These are phyloP conservation scores for Melanostoma mellinum DNA, from an alignment of 2,888 invertebrate genomes.

Conservation along the genomic window DNA sequence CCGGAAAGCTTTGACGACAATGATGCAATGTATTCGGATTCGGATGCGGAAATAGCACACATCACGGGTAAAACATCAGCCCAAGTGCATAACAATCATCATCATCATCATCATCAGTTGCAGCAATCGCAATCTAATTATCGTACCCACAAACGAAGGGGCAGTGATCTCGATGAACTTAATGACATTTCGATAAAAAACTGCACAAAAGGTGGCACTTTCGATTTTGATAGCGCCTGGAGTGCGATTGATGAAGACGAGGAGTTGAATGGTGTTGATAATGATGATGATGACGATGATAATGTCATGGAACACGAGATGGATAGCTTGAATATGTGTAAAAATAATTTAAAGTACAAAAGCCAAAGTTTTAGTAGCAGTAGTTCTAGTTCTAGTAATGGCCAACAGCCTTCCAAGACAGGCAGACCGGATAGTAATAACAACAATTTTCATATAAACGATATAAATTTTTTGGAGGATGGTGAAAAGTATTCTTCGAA, in stretches of 20 bases:
- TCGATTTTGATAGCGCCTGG: slow-evolving; percentile 79
- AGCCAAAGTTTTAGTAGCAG: slow-evolving; percentile 63
- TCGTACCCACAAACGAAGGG: slow-evolving; percentile 69
- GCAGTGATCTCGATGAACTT: slow-evolving; percentile 80
- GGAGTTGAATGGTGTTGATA: slow-evolving; percentile 76
- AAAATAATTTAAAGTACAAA: slow-evolving; percentile 68
- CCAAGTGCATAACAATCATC: slow-evolving; percentile 78
- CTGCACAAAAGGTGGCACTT: slow-evolving; percentile 77
- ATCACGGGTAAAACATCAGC: slow-evolving; percentile 81
- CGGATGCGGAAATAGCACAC: slow-evolving; percentile 86
- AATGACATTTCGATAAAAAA: slow-evolving; percentile 79
- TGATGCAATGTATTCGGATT: slow-evolving; percentile 84
- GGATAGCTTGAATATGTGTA: slow-evolving; percentile 54
- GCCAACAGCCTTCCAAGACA: slow-evolving; percentile 51
- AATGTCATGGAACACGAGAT: slow-evolving; percentile 41
- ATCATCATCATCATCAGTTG: slow-evolving; percentile 63
- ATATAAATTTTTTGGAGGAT: slow-evolving; percentile 51
- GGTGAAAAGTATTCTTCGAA: slow-evolving; percentile 42
- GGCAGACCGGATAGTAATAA: slow-evolving; percentile 63
- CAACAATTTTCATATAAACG: slow-evolving; percentile 46
- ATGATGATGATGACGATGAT: slow-evolving; percentile 55
- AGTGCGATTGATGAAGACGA: slow-evolving; percentile 79
- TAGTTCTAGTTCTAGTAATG: slow-evolving; percentile 65
- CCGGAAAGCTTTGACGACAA: slow-evolving; percentile 85
- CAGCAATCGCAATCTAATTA: slow-evolving; percentile 63